These are phyloP conservation scores for Endomychus coccineus DNA, from an alignment of 2,888 invertebrate genomes.

Conservation along the genomic window DNA sequence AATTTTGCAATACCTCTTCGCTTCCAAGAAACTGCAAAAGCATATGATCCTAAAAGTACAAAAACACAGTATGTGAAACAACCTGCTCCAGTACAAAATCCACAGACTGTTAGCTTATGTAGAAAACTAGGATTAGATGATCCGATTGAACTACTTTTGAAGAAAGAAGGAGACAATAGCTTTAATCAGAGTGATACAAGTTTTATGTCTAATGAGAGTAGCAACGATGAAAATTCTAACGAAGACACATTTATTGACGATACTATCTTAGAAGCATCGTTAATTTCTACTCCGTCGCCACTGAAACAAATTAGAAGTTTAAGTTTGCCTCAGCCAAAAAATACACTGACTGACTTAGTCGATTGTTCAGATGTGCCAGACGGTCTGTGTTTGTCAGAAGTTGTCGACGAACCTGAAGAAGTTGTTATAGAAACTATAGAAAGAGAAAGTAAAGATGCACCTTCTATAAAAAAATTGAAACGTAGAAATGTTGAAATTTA, in stretches of 20 bases:
- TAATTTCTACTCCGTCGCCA: conserved; percentile 7
- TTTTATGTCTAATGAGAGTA: conserved; percentile 7
- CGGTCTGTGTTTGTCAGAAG: conserved; percentile 6
- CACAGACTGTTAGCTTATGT: conserved; percentile 64
- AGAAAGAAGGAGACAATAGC: conserved; percentile 42
- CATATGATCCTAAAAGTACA: conserved; percentile 47
- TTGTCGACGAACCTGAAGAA: conserved; percentile 8
- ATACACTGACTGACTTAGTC: conserved; percentile 8
- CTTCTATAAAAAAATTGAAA: conserved; percentile 40
- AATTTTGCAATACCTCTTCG: conserved; percentile 66
- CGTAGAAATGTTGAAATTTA: conserved; percentile 43
- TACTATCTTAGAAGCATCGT: conserved; percentile 15
- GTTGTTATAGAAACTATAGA: conserved; percentile 7
- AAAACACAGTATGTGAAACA: conserved; percentile 34
- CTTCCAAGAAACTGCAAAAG: conserved; percentile 69
- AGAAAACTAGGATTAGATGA: conserved; percentile 69
- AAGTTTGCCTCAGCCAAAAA: conserved; percentile 33
- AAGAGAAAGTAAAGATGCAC: conserved; percentile 16
- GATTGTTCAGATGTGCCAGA: conserved; percentile 7
- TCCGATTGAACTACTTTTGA: conserved; percentile 60
- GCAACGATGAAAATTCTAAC: conserved; percentile 10
- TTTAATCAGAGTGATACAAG: conserved; percentile 32
- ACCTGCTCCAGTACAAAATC: conserved; percentile 53
- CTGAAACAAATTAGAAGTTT: conserved; percentile 19
- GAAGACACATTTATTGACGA: conserved; percentile 19